Conservation (phyloP, 2,888 invertebrate species). For the Pemphredon lugubris region DNA sequence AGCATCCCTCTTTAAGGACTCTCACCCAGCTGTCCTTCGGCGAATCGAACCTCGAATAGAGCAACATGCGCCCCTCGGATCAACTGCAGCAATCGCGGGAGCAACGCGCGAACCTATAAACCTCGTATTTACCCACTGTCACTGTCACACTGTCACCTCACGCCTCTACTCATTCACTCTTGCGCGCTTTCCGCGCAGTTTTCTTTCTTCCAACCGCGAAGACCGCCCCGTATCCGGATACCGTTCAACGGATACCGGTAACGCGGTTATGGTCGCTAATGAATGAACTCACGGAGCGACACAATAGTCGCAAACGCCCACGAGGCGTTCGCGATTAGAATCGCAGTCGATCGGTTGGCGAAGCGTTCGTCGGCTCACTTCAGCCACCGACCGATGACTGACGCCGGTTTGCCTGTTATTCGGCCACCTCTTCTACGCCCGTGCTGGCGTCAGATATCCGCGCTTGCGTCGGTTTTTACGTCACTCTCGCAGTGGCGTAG, state of each 20-base stretch:
- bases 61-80: constrained; percentile 60
- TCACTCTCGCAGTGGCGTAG: constrained; percentile 38
- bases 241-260: too few relatives aligned
- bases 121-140: background rate
- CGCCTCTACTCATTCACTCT: background rate
- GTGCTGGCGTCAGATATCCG: constrained; percentile 25
- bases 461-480: constrained; percentile 55
- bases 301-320: constrained; percentile 26
- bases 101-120: constrained; percentile 33
- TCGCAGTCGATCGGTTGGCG: background rate
- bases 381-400: constrained; percentile 10
- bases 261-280: background rate
- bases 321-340: constrained; percentile 18
- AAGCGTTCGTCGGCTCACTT: background rate
- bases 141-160: constrained; percentile 9
- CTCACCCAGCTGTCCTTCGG: constrained; percentile 52
- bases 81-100: constrained; percentile 12
- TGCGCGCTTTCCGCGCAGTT: too few relatives aligned
- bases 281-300: background rate
- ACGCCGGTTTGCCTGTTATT: constrained; percentile 47
- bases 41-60: constrained; percentile 50
- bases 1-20: constrained; percentile 54
- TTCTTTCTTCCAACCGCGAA: too few relatives aligned
- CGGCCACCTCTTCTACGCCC: constrained; percentile 33
- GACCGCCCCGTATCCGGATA: too few relatives aligned